Conservation (phyloP, 2,113 vertebrate genomes). For the Sorex fumeus region DNA sequence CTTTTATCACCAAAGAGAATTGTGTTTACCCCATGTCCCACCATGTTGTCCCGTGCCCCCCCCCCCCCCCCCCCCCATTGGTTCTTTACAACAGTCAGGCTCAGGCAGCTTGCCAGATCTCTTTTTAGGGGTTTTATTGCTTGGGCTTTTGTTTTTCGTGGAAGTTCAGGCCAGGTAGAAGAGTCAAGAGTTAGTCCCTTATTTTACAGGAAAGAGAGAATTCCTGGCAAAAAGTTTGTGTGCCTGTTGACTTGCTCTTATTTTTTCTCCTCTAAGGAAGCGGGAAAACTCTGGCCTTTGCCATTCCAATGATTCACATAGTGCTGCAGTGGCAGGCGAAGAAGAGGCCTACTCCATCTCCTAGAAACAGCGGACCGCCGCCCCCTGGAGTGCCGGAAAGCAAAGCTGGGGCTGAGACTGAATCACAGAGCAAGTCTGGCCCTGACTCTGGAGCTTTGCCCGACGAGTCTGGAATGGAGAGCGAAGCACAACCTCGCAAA, state of each 20-base stretch:
- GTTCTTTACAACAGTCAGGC: no score
- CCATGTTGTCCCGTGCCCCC: no score
- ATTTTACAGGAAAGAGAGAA: slow-evolving; percentile 14
- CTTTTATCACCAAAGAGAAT: neutral
- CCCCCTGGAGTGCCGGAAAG: neutral
- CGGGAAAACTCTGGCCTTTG: slow-evolving; percentile 97
- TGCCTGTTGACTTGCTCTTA: slow-evolving; percentile 45
- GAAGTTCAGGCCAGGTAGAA: neutral
- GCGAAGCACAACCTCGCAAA: slow-evolving; percentile 30
- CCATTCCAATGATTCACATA: slow-evolving; percentile 96
- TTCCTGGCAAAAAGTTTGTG: neutral
- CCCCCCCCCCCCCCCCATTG: no score
- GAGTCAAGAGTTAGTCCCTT: neutral
- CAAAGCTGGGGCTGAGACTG: slow-evolving; percentile 35
- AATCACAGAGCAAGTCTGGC: slow-evolving; percentile 7
- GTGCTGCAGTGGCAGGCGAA: slow-evolving; percentile 93
- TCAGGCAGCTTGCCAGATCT: no score
- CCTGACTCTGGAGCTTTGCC: slow-evolving; percentile 74
- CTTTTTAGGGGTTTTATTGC: neutral
- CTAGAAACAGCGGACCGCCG: neutral
- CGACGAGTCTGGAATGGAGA: slow-evolving; percentile 54
- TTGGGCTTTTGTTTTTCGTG: neutral
- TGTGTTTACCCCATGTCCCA: no score
- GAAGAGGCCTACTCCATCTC: neutral
- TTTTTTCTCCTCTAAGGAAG: slow-evolving; percentile 91